Evolutionary conservation across 1,140 invertebrate genomes (phyloP), one percentile per base, ranked within the genome.

Genomic region (Helicoverpa zea): DNA sequence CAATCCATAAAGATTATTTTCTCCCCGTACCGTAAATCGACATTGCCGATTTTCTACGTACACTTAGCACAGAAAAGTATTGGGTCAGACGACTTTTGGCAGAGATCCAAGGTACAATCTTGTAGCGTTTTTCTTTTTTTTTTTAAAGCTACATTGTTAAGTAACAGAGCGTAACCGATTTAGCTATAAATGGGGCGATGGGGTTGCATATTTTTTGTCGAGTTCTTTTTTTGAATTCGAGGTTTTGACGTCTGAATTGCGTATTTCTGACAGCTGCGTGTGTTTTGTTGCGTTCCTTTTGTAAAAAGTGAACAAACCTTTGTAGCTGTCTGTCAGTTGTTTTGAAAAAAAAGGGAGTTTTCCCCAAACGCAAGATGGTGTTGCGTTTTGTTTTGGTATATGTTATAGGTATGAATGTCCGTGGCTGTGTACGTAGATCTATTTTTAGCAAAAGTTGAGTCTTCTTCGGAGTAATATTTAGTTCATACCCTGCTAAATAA

Each of bases 41-140:
- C 47, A 23, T 47, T 56, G 29, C 47, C 63, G 63, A 58, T 78
- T 68, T 68, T 68, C 54, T 58, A 68, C 74, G 43, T 51, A 43
- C 30, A 72, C 74, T 74, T 80, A 83, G 82, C 78, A 77, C 79
- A 81, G 79, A 85, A 87, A 85, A 80, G 82, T 87, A 87, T 79
- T 84, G 68, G 84, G 84, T 87, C 86, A 81, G 68, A 70, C 81
- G 80, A 82, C 84, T 84, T 87, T 87, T 87, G 86, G 86, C 84
- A 18, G 3, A 23, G 64, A 35, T 84, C 86, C 86, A 87, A 79
- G 56, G 66, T 47, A 54, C 86, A 87, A 84, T 87, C 82, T 87
- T 85, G 73, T 83, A 70, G 47, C 73, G 58, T 81, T 30, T 83
- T 84, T 64, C 80, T 87, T 85, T 86, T 83, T 81, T n/a, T 61